A percentile compares a stretch with the other conserved stretches of the same genome.
Conservation (phyloP, 2,113 vertebrate genomes). For the Notechis scutatus region DNA sequence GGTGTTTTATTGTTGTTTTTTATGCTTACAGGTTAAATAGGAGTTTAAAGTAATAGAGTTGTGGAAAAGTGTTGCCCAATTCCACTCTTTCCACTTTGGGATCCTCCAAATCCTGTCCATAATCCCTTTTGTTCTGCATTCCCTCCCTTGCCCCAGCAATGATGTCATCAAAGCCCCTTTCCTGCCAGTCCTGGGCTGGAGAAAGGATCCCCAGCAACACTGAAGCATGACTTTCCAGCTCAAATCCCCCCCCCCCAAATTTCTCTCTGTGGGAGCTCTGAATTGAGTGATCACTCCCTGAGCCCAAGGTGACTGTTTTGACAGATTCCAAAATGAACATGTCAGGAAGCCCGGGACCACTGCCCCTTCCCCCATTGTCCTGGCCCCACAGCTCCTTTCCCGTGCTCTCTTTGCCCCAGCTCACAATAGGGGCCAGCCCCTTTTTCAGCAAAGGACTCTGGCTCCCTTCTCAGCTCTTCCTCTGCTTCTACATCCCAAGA, state of each 20-base stretch:
- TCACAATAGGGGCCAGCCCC: slow-evolving; percentile 20
- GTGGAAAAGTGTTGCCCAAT: not conserved
- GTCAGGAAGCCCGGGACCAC: slow-evolving; percentile 33
- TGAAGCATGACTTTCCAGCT: slow-evolving; percentile 4
- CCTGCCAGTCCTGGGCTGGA: not conserved
- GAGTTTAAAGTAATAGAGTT: not conserved
- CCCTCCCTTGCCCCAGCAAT: slow-evolving; percentile 1
- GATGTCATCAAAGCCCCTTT: slow-evolving; percentile 21
- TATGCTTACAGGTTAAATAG: not conserved
- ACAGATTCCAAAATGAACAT: slow-evolving; percentile 64
- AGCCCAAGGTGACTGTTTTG: slow-evolving; percentile 38
- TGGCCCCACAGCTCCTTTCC: slow-evolving; percentile 17
- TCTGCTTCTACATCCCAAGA: not conserved
- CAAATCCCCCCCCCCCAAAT: not conserved
- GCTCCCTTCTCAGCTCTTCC: not conserved
- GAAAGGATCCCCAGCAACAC: slow-evolving; percentile 3
- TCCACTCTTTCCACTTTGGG: not conserved
- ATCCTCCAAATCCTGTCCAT: not conserved
- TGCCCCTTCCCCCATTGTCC: slow-evolving; percentile 12
- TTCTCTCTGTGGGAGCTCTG: slow-evolving; percentile 27
- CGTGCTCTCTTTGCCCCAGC: slow-evolving; percentile 14
- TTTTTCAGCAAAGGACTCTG: slow-evolving; percentile 14
- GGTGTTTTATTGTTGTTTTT: not conserved
- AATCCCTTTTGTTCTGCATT: slow-evolving; percentile 8
- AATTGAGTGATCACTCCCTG: slow-evolving; percentile 48